Conservation (phyloP, 2,797 vertebrate genomes). For the Oreortyx pictus region DNA sequence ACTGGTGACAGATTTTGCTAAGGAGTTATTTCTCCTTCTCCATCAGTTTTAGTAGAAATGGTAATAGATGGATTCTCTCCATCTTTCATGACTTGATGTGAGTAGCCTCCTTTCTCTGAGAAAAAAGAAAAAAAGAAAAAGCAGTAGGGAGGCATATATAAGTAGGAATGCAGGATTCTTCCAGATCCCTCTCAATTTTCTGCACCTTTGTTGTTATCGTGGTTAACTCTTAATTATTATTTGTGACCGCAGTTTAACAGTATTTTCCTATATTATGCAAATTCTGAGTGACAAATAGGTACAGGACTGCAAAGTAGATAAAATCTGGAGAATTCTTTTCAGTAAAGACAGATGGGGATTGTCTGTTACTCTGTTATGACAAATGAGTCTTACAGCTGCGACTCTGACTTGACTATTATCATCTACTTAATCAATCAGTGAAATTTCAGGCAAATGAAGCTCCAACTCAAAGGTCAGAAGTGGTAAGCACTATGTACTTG, state of each 20-base stretch:
- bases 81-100: not conserved
- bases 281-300: not conserved
- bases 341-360: not conserved
- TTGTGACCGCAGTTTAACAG: not conserved
- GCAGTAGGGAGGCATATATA: not conserved
- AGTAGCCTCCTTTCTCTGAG: not conserved
- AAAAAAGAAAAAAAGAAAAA: not conserved
- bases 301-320: not conserved
- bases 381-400: not conserved
- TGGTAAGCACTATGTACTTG: not conserved
- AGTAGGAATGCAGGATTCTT: not conserved
- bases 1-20: not conserved
- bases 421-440: constrained; percentile 8
- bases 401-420: not conserved
- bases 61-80: not conserved
- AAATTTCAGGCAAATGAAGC: constrained; percentile 20
- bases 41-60: not conserved
- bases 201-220: not conserved
- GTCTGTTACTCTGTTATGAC: not conserved
- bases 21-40: not conserved
- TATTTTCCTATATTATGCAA: not conserved
- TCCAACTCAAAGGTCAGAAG: constrained; percentile 27
- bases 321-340: not conserved
- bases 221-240: not conserved
- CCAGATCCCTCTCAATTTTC: not conserved